phyloP scores from a whole-genome alignment of 2,113 vertebrate species.

The Anser cygnoides region DNA sequence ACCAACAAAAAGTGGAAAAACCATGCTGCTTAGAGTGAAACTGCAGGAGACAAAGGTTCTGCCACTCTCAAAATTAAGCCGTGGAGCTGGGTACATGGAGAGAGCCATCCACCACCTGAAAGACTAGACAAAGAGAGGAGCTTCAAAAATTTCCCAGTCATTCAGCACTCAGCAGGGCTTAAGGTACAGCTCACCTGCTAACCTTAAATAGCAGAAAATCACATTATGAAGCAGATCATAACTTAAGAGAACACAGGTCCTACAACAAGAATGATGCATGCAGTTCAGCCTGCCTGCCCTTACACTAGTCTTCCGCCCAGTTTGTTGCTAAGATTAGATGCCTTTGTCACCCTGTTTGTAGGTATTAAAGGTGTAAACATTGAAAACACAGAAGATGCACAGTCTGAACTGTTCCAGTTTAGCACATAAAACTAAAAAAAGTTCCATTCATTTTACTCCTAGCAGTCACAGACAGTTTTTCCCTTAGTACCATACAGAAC shows the following conservation, averaged over 20 bases:
- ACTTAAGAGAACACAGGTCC: neutral
- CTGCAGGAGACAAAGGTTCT: neutral
- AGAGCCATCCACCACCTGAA: neutral
- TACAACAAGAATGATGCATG: neutral
- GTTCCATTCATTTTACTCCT: neutral
- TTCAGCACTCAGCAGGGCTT: neutral
- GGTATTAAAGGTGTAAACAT: neutral
- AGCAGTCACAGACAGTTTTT: neutral
- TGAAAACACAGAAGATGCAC: neutral
- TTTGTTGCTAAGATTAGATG: neutral
- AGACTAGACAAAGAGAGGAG: neutral
- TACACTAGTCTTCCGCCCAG: neutral
- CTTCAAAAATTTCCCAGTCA: slow-evolving; percentile 22
- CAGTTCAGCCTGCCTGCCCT: neutral
- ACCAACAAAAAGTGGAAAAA: neutral
- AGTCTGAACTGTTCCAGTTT: neutral
- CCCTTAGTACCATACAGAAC: neutral
- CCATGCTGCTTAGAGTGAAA: neutral
- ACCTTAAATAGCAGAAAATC: neutral
- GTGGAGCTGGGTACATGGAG: neutral
- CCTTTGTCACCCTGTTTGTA: neutral
- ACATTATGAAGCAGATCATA: neutral
- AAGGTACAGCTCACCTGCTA: neutral
- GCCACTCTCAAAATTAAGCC: neutral
- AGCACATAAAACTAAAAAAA: neutral